Base-by-base conservation (phyloP, 2,888 invertebrate genomes). In the Chesias legatella region DNA sequence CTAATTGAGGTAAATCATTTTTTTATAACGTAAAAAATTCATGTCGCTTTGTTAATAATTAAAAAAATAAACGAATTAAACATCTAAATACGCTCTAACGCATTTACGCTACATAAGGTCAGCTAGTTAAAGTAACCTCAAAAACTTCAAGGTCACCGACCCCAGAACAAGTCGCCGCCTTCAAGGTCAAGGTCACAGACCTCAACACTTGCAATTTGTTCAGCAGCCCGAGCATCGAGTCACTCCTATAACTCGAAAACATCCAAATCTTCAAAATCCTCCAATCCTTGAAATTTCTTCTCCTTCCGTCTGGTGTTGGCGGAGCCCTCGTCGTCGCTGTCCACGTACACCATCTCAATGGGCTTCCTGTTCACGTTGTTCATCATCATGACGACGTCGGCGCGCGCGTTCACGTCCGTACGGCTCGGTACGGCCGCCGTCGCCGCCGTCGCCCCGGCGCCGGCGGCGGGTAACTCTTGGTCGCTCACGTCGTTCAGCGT, bases 331-430 rank as follows among this genome's bases (percentile, higher is more conserved):
- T 43, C 43, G 22, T 44, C 39, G 24, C 39, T 35, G 25, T 42
- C 42, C 1, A 44, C n/a, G 27, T 44, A 7, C 10, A 44, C 44
- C 35, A 44, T 21, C 9, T 39, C 39, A n/a, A 44, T 39, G 10
- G 44, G 25, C 8, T 13, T 9, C 0, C 44, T 10, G 6, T 21
- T 11, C 1, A 13, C 31, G 34, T 39, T 28, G 28, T 35, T 39
- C 8, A 21, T 11, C 35, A 25, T n/a, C 24, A 44, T 8, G 2
- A 24, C 28, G n/a, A 28, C 27, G 10, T 21, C 21, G 2, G 43
- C 43, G 34, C 43, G 43, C 7, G 38, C 29, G 37, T 43, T 43
- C 1, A 10, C 26, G 10, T 6, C 7, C 3, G 8, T 9, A 5
- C 39, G 17, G 17, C 11, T 22, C 1, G 22, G 8, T 3, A n/a